Conservation (phyloP, 2,797 vertebrate species). For the Clarias fuscus region DNA sequence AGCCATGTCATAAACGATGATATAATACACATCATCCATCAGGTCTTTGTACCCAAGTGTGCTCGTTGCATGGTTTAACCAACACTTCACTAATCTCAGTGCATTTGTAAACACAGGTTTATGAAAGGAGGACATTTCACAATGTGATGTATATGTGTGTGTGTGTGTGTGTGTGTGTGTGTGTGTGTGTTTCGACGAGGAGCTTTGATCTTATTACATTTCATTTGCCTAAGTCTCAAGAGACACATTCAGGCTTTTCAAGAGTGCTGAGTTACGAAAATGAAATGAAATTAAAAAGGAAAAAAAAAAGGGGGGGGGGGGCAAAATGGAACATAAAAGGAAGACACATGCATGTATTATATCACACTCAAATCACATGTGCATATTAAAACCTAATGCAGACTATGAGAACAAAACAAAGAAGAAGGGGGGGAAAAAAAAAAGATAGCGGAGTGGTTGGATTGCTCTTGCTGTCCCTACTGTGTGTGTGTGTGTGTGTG, state of each 20-base stretch:
- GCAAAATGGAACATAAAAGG: constrained; percentile 12
- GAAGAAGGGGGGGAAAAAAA: not conserved
- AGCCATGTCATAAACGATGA: not conserved
- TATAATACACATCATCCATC: not conserved
- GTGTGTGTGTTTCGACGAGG: not conserved
- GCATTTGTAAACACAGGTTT: constrained; percentile 32
- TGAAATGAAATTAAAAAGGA: not conserved
- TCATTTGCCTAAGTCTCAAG: constrained; percentile 11
- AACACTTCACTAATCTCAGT: not conserved
- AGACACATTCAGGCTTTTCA: not conserved
- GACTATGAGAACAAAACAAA: not conserved
- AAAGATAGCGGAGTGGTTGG: not conserved
- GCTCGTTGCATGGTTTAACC: not conserved
- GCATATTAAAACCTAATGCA: not conserved
- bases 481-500: not conserved
- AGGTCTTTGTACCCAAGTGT: not conserved
- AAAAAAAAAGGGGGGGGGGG: not conserved
- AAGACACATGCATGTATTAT: not conserved
- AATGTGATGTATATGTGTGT: not conserved
- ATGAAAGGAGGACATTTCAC: not conserved
- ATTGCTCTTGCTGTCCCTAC: not conserved
- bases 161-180: constrained; percentile 2
- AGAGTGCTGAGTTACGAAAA: constrained; percentile 9
- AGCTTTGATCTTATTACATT: constrained; percentile 23
- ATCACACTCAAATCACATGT: not conserved